Evolutionary conservation across 1,140 invertebrate species (phyloP).

Genomic region (Drosophila bifasciata): DNA sequence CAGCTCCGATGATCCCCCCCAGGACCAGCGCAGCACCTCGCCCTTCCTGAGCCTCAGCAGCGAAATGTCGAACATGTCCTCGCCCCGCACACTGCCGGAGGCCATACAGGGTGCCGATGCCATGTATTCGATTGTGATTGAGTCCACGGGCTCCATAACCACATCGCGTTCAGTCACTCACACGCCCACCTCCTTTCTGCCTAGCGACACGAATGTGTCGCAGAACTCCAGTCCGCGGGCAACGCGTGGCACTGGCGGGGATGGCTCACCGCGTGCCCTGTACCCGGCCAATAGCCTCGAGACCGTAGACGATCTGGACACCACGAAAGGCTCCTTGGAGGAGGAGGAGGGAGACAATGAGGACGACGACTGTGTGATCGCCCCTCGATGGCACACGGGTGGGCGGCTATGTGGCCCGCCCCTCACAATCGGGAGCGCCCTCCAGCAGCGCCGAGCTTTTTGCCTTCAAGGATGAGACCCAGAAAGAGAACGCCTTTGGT

Average conservation of each 20-base stretch:
- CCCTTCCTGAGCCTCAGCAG: slow-evolving; percentile 54
- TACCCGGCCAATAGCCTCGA: slow-evolving; percentile 69
- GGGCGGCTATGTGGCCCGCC: slow-evolving; percentile 59
- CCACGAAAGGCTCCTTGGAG: slow-evolving; percentile 65
- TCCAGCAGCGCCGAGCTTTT: slow-evolving; percentile 65
- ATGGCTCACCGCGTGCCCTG: slow-evolving; percentile 34
- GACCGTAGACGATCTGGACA: slow-evolving; percentile 63
- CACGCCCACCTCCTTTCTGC: slow-evolving; percentile 65
- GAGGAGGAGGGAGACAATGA: slow-evolving; percentile 63
- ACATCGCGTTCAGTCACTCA: slow-evolving; percentile 61
- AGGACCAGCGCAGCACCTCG: slow-evolving; percentile 22
- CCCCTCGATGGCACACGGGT: slow-evolving; percentile 65
- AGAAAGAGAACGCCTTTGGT: neutral
- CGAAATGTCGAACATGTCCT: slow-evolving; percentile 38
- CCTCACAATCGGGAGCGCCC: slow-evolving; percentile 19
- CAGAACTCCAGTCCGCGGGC: slow-evolving; percentile 61
- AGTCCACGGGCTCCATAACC: slow-evolving; percentile 63
- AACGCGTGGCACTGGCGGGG: slow-evolving; percentile 16
- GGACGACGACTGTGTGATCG: slow-evolving; percentile 67
- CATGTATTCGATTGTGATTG: slow-evolving; percentile 58
- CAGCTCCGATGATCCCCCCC: neutral
- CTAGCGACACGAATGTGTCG: slow-evolving; percentile 67
- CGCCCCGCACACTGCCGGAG: slow-evolving; percentile 7
- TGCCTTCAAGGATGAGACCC: slow-evolving; percentile 56
- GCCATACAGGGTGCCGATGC: slow-evolving; percentile 27